phyloP scores from a whole-genome alignment of 2,113 vertebrate species.

The Aepyceros melampus region DNA sequence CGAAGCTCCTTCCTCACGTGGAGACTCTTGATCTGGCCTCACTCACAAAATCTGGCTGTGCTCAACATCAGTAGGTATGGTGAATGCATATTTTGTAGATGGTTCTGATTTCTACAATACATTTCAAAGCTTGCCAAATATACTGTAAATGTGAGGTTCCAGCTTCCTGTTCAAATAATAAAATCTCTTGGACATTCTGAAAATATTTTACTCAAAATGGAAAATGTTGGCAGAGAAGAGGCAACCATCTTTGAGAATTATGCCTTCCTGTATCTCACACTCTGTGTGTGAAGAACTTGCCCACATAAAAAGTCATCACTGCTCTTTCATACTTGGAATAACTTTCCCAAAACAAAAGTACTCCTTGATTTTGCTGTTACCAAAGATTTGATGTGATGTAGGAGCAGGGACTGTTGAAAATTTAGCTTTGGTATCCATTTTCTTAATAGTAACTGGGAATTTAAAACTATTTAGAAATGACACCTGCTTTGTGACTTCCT shows the following conservation, averaged over 20 bases:
- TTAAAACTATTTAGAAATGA: constrained; percentile 18
- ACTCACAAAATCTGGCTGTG: not conserved
- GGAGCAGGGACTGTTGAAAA: not conserved
- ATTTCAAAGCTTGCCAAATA: not conserved
- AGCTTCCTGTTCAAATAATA: constrained; percentile 41
- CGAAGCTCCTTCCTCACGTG: not conserved
- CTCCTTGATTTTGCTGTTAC: not conserved
- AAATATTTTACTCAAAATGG: constrained; percentile 46
- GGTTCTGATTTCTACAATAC: not conserved
- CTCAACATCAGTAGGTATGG: not conserved
- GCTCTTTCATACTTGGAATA: not conserved
- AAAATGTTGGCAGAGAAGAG: constrained; percentile 41
- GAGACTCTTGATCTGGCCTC: not conserved
- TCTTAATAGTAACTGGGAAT: constrained; percentile 16
- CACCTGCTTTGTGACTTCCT: not conserved
- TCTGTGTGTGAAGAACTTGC: not conserved
- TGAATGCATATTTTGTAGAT: not conserved
- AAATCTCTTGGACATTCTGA: constrained; percentile 9
- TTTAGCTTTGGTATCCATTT: not conserved
- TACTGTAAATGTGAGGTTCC: not conserved
- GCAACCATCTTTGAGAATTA: not conserved
- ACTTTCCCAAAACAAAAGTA: not conserved
- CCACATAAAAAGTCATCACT: not conserved
- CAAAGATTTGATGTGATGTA: not conserved
- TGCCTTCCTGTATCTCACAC: not conserved